Evolutionary conservation across 92 coral and sea anemone genomes (phyloP), one percentile per base, ranked within the genome.

Genomic region (Muricea muricata): DNA sequence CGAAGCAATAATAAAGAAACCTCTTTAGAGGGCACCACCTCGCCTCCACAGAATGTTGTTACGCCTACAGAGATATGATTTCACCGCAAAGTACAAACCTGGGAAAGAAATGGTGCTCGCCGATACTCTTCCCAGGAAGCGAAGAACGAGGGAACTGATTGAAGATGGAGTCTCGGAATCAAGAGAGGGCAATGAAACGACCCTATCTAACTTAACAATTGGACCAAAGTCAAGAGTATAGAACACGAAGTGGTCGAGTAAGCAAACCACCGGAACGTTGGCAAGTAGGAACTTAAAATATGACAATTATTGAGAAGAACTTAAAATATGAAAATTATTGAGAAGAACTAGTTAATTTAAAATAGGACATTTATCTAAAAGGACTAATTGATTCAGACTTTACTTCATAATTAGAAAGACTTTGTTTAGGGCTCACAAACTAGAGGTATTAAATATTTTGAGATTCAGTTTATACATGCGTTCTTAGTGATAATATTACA

Each of bases 31-130:
- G 35, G 93, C 88, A 6, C 82, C 88, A 67, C 86, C 90, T 54
- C 79, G 89, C 37, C 90, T 90, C 39, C 91, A 87, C n/a, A 55
- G 88, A 69, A 76, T 90, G 41, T 84, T 82, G 4, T 41, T 90
- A 33, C 83, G 68, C 39, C 46, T 89, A 45, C 90, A 89, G 28
- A 76, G 87, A 24, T 86, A 89, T 35, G 87, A 80, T 42, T 82
- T 81, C 73, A 57, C 29, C 29, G 57, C 83, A 56, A 85, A 86
- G 55, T 81, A 75, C 80, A 89, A 81, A 33, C 90, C 90, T 48
- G 87, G 79, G 26, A 81, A 52, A 54, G 90, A 86, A 14, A 70
- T 78, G 61, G 85, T 86, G 4, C 88, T 87, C 12, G 85, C 89
- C 15, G 91, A 87, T 81, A 81, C 79, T 70, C 79, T 86, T 39